These are phyloP conservation scores for Kradibia gibbosae DNA, from an alignment of 1,140 invertebrate species.

Conservation along the genomic window DNA sequence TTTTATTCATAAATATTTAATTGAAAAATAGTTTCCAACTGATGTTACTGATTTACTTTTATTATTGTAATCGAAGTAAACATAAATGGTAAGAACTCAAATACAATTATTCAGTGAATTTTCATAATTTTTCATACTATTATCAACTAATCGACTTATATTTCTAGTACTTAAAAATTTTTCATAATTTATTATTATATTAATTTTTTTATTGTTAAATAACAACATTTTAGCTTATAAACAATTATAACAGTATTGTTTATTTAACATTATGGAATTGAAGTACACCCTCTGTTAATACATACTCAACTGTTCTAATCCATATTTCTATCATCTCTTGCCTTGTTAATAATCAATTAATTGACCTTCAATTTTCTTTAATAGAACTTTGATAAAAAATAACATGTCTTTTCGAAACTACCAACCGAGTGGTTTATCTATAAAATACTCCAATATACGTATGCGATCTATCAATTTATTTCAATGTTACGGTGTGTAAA, in stretches of 20 bases:
- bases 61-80: neutral
- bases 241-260: constrained; percentile 26
- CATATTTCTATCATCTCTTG: neutral
- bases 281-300: constrained; percentile 2
- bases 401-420: neutral
- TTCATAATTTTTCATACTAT: neutral
- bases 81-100: neutral
- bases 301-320: neutral
- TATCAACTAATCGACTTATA: neutral
- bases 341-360: neutral
- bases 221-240: neutral
- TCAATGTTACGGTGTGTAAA: neutral
- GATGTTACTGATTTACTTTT: neutral
- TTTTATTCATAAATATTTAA: neutral
- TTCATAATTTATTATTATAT: no score
- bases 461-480: constrained; percentile 6
- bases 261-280: neutral
- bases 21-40: neutral
- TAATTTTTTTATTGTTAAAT: constrained; percentile 17
- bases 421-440: neutral
- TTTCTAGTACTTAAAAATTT: no score
- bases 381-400: neutral
- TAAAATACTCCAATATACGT: neutral
- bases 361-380: constrained; percentile 12
- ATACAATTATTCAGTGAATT: neutral